A percentile compares a stretch with the other conserved stretches of the same genome.
These are phyloP conservation scores for Eurois occulta DNA, from an alignment of 2,888 invertebrate genomes.

Conservation along the genomic window DNA sequence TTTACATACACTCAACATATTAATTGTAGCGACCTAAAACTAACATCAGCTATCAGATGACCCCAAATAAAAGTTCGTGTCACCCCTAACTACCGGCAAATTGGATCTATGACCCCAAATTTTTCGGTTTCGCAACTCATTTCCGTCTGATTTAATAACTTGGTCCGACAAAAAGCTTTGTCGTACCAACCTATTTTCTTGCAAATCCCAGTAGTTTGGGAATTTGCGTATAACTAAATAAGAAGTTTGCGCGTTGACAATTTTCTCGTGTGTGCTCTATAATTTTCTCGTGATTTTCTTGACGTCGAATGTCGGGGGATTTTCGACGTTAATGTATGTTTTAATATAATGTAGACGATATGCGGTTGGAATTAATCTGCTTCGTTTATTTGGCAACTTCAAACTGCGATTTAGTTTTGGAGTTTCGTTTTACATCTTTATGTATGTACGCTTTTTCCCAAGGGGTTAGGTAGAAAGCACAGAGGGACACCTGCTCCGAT, in stretches of 20 bases:
- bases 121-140: constrained; percentile 76
- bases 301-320: constrained; percentile 23
- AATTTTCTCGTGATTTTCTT: constrained; percentile 48
- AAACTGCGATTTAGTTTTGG: constrained; percentile 16
- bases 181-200: constrained; percentile 74
- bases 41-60: constrained; percentile 53
- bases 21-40: constrained; percentile 58
- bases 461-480: too few relatives aligned
- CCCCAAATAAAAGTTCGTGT: constrained; percentile 52
- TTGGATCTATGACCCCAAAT: constrained; percentile 74
- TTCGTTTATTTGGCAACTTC: constrained; percentile 29
- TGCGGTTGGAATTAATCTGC: constrained; percentile 43
- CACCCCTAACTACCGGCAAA: constrained; percentile 66
- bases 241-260: constrained; percentile 62
- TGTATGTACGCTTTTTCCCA: too few relatives aligned
- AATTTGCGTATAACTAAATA: constrained; percentile 65
- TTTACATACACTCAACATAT: constrained; percentile 36
- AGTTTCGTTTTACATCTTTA: too few relatives aligned
- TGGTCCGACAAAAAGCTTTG: constrained; percentile 78
- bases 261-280: constrained; percentile 55
- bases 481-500: too few relatives aligned
- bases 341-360: constrained; percentile 45
- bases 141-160: constrained; percentile 78
- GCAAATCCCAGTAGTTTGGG: constrained; percentile 67
- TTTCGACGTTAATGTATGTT: constrained; percentile 26